Conservation (phyloP, 2,113 vertebrate genomes). For the Tylochromis polylepis region DNA sequence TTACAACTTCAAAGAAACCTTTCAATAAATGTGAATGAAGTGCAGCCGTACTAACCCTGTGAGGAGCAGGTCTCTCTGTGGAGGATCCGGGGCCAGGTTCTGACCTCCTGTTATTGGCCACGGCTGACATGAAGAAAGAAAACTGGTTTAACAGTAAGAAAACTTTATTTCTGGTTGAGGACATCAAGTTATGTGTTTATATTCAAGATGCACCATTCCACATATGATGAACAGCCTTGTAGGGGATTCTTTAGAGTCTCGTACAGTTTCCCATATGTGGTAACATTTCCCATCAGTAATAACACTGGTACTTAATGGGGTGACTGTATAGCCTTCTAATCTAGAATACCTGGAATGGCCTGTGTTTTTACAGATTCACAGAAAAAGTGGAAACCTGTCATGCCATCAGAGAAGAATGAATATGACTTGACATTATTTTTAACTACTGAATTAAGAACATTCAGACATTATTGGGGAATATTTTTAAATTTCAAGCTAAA, state of each 20-base stretch:
- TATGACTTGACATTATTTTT: neutral
- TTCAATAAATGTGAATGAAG: neutral
- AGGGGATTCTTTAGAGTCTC: neutral
- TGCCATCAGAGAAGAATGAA: neutral
- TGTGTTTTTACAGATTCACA: neutral
- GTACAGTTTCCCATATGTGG: neutral
- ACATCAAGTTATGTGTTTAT: neutral
- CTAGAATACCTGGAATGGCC: neutral
- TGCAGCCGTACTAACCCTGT: constrained; percentile 81
- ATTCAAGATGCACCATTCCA: neutral
- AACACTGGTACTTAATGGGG: neutral
- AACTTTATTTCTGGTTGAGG: too few relatives aligned
- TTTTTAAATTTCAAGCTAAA: neutral
- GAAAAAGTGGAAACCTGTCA: neutral
- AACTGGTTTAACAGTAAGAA: constrained; percentile 19
- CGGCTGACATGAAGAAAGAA: constrained; percentile 63
- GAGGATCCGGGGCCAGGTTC: constrained; percentile 84
- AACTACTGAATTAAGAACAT: neutral
- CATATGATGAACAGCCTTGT: neutral
- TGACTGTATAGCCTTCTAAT: neutral
- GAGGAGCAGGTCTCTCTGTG: constrained; percentile 92
- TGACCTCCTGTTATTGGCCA: constrained; percentile 93
- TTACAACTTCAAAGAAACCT: neutral
- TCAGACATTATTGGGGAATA: neutral
- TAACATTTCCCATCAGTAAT: neutral